A percentile compares a stretch with the other conserved stretches of the same genome.
Evolutionary conservation across 2,797 vertebrate species (phyloP).

Genomic region (Anabas testudineus): DNA sequence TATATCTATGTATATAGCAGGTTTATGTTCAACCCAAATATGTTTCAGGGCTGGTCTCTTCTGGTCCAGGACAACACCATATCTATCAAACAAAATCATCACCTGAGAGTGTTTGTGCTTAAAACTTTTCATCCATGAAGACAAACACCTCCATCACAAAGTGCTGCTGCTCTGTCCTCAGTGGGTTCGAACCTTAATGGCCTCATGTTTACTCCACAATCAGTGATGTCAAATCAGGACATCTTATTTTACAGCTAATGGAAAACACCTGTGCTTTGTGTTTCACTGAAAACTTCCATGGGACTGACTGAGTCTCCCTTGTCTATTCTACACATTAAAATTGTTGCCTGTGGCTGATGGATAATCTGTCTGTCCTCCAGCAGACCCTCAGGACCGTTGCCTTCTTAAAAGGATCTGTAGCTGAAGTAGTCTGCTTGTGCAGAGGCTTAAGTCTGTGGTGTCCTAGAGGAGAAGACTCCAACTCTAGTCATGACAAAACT

Average conservation of each 20-base stretch:
- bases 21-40: neutral
- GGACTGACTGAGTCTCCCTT: slow-evolving; percentile 36
- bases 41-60: neutral
- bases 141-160: slow-evolving; percentile 9
- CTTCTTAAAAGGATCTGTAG: slow-evolving; percentile 69
- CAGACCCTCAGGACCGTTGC: slow-evolving; percentile 60
- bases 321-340: slow-evolving; percentile 70
- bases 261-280: slow-evolving; percentile 57
- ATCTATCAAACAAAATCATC: slow-evolving; percentile 10
- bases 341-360: slow-evolving; percentile 62
- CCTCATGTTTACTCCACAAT: slow-evolving; percentile 30
- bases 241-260: slow-evolving; percentile 55
- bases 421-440: slow-evolving; percentile 67
- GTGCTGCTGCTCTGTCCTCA: slow-evolving; percentile 18
- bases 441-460: slow-evolving; percentile 38
- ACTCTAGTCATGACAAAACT: slow-evolving; percentile 2
- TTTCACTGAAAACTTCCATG: slow-evolving; percentile 44
- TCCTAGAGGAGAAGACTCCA: slow-evolving; percentile 40
- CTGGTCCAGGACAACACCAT: neutral
- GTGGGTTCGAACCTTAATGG: slow-evolving; percentile 46
- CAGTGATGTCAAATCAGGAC: slow-evolving; percentile 35
- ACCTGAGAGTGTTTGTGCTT: neutral
- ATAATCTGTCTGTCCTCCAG: slow-evolving; percentile 70
- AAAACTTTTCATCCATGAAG: slow-evolving; percentile 17
- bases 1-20: too few relatives aligned